A percentile compares a stretch with the other conserved stretches of the same genome.
These are phyloP conservation scores for Trissolcus japonicus DNA, from an alignment of 2,888 invertebrate genomes.

Conservation along the genomic window DNA sequence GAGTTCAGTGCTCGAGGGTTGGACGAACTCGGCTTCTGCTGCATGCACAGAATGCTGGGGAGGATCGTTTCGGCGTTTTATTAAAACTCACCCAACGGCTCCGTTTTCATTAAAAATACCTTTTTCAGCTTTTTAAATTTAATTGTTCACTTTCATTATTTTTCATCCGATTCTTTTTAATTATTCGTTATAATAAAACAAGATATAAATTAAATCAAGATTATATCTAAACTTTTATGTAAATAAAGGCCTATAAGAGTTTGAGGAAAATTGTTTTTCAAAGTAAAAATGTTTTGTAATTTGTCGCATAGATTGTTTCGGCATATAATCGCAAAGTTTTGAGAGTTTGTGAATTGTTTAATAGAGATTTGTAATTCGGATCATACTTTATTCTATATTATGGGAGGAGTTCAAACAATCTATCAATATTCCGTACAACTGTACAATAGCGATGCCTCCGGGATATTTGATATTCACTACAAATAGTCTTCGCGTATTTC, in stretches of 20 bases:
- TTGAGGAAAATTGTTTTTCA: too few relatives aligned
- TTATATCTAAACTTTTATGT: too few relatives aligned
- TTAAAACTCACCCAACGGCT: slow-evolving; percentile 1
- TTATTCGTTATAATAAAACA: background rate
- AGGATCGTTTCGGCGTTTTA: slow-evolving; percentile 25
- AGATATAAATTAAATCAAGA: too few relatives aligned
- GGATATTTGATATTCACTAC: slow-evolving; percentile 33
- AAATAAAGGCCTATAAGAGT: too few relatives aligned
- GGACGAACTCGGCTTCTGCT: slow-evolving; percentile 58
- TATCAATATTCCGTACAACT: slow-evolving; percentile 34
- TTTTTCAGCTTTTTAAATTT: background rate
- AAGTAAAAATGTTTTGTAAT: too few relatives aligned
- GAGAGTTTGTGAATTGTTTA: too few relatives aligned
- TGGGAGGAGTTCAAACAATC: slow-evolving; percentile 23
- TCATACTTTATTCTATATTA: background rate
- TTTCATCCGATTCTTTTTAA: too few relatives aligned
- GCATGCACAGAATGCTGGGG: slow-evolving; percentile 31
- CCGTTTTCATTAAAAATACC: background rate
- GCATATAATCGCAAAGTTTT: too few relatives aligned
- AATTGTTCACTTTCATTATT: too few relatives aligned
- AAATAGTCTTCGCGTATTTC: slow-evolving; percentile 6
- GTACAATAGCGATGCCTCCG: slow-evolving; percentile 20
- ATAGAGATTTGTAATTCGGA: too few relatives aligned
- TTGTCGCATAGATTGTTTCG: too few relatives aligned
- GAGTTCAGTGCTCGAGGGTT: slow-evolving; percentile 69